Evolutionary conservation across 2,797 vertebrate genomes (phyloP), one percentile per base, ranked within the genome.

Genomic region (Enteromius mattozi): DNA sequence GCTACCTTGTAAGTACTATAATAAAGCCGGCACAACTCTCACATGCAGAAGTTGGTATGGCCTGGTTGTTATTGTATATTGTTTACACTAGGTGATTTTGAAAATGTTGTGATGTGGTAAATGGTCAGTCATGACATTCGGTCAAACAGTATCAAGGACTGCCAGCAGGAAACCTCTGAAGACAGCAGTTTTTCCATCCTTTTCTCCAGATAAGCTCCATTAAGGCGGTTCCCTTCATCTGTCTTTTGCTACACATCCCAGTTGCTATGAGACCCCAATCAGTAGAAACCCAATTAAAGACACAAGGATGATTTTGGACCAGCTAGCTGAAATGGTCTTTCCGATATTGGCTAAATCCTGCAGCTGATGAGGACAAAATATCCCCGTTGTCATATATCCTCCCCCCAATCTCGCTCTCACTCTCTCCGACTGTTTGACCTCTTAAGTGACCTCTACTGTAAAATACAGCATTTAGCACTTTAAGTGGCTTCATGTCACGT

Each of bases 401-500:
- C 78, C 86, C 87, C 61, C 76, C 83, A 91, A 82, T 88, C 83
- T 24, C 70, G 30, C 74, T 27, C 54, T 56, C 80, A 87, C 89
- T 76, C 82, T 56, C 45, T 17, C 59, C 47, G 16, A 79, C 78
- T 30, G 78, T 66, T 33, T 92, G 92, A 94, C 91, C 92, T 89
- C 83, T 89, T 81, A 71, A 78, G 87, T 89, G 86, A 90, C 89
- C 88, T 86, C 85, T 87, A 89, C 81, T 84, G 88, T 83, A 89
- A 89, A 89, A 88, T 89, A 90, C 88, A 90, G 87, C 88, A 86
- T 92, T 92, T 89, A 91, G 90, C 45, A 14, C 79, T 88, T 85
- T 87, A 90, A 92, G 90, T 86, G 86, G 87, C 87, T 89, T 91
- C 89, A 87, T 74, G 78, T 90, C 87, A 93, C 86, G 89, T 90